Evolutionary conservation across 1,140 invertebrate genomes (phyloP), one percentile per base, ranked within the genome.

Genomic region (Lethrus apterus): DNA sequence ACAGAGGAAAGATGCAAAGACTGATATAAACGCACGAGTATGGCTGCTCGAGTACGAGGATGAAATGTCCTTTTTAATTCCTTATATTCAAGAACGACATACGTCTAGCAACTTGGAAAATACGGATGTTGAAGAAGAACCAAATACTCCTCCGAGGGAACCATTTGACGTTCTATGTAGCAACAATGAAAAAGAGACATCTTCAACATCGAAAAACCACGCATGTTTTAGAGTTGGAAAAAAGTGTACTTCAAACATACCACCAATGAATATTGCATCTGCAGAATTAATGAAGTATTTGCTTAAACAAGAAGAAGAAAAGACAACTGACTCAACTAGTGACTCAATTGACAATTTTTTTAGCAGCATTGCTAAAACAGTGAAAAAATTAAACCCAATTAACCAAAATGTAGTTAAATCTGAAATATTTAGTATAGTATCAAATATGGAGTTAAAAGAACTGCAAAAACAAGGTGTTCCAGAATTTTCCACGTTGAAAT

Each of bases 21-120:
- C 44, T 11, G 44, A 17, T 8, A 34, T n/a, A 34, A 45, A 45
- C 33, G 23, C 21, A 7, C 9, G 17, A 15, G 21, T 34, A 45
- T 45, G 44, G 32, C 2, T 10, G 14, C 14, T 33, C 14, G 31
- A 33, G 35, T 41, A 21, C 26, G 20, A 41, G 13, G 32, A 35
- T 14, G 15, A 45, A 35, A 45, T 45, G 44, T 44, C 42, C 13
- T 31, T 42, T 17, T 29, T 44, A 18, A 19, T 31, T 4, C 42
- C 42, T 14, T 26, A 26, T 33, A 19, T 44, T 4, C 11, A 31
- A 44, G 42, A 44, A 44, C 8, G 42, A 44, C 13, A 21, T 21
- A 42, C 19, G 2, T 23, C 10, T 21, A 23, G 5, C 17, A 24
- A 31, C 17, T 15, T 44, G 21, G 42, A 42, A 15, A 15, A 4